Base-by-base conservation (phyloP, 2,113 vertebrate species). In the Tor tambroides region DNA sequence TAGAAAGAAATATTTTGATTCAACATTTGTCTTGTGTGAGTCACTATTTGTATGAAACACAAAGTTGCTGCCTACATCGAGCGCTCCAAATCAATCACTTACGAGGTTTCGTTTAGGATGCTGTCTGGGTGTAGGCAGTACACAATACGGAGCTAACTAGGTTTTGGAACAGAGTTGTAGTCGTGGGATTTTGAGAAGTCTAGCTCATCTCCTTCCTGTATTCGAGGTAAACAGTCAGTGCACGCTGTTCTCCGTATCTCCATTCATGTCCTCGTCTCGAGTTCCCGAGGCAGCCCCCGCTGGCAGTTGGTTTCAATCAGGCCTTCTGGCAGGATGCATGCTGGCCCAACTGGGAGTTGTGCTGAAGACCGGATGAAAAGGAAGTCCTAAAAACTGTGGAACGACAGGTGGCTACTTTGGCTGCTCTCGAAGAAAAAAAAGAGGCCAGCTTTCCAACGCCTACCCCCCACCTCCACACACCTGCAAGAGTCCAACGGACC, bases 301-400 rank as follows among this genome's bases (percentile, higher is more conserved):
- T 88, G 87, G 89, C 91, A 93, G 92, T 92, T 93, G 91, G 91
- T 93, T 93, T 93, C 90, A 91, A 93, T 93, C 90, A 92, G 91
- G 84, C 80, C 88, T 90, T 91, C 88, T 92, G 91, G 90, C 89
- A 89, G 91, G 90, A 91, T 84, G 80, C 87, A 86, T 76, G 43
- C 84, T 87, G 87, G 86, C 87, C 90, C 89, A 80, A 91, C 87
- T 90, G 92, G 92, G 91, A 93, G 91, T 84, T 79, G 87, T 85
- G 87, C 85, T 91, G 90, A 91, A 91, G 88, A 91, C 91, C 90
- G 91, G 91, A 93, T 93, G 89, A 92, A 92, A 89, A 93, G 91
- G 90, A 93, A 93, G 91, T 91, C 91, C 91, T 93, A 91, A 91
- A 92, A 91, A 90, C 87, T 81, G 87, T 74, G 86, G 89, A 91